phyloP scores from a whole-genome alignment of 1,140 invertebrate genomes.

The Euwallacea fornicatus region DNA sequence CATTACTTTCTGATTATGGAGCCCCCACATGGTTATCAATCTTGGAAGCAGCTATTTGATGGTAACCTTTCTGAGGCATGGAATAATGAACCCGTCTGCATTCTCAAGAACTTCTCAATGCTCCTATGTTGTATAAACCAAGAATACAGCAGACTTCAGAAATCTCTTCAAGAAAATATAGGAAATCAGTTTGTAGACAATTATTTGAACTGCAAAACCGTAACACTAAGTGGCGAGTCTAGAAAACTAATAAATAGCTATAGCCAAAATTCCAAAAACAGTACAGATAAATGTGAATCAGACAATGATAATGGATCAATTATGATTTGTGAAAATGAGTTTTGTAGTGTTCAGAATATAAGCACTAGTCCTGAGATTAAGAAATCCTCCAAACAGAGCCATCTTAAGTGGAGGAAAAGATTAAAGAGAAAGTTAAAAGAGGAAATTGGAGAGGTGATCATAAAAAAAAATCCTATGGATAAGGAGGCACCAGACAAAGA shows the following conservation, averaged over 20 bases:
- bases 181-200: no score
- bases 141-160: slow-evolving; percentile 5
- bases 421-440: not conserved
- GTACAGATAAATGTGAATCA: no score
- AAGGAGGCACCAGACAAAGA: no score
- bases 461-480: no score
- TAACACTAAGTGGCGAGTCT: no score
- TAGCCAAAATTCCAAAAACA: no score
- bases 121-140: slow-evolving; percentile 7
- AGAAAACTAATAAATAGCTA: no score
- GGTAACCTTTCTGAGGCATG: slow-evolving; percentile 7
- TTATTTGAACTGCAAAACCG: no score
- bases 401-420: not conserved
- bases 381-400: not conserved
- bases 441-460: no score
- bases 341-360: not conserved
- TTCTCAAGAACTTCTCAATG: slow-evolving; percentile 20
- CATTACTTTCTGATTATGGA: not conserved
- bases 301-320: no score
- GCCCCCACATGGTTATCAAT: not conserved
- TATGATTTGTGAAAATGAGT: no score
- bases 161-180: not conserved
- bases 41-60: slow-evolving; percentile 19
- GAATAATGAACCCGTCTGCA: not conserved
- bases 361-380: slow-evolving; percentile 2